Conservation (phyloP, 2,888 invertebrate species). For the Synergus laeviventris region DNA sequence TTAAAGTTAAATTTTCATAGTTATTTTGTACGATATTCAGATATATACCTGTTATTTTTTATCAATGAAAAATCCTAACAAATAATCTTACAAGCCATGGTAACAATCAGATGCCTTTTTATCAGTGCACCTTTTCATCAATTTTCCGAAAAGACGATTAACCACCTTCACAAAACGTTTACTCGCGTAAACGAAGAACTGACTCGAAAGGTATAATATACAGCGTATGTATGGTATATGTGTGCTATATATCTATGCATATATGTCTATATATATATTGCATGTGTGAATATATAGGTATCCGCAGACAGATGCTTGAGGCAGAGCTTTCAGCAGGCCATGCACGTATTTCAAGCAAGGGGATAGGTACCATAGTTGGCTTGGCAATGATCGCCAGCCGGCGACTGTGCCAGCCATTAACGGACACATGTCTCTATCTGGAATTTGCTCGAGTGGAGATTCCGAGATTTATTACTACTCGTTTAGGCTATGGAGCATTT, state of each 20-base stretch:
- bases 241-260: too few relatives aligned
- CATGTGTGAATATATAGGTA: background rate
- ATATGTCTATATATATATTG: background rate
- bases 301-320: slow-evolving; percentile 47
- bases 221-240: slow-evolving; percentile 44
- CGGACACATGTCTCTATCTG: slow-evolving; percentile 74
- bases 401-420: slow-evolving; percentile 74
- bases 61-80: background rate
- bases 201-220: slow-evolving; percentile 54
- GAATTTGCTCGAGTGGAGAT: slow-evolving; percentile 61
- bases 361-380: slow-evolving; percentile 67
- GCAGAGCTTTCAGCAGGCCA: slow-evolving; percentile 67
- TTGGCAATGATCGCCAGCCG: slow-evolving; percentile 75
- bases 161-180: slow-evolving; percentile 58
- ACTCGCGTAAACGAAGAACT: slow-evolving; percentile 56
- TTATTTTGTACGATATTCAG: too few relatives aligned
- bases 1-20: too few relatives aligned
- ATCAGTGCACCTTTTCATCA: too few relatives aligned
- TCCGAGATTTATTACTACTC: slow-evolving; percentile 62
- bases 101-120: background rate
- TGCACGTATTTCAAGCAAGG: slow-evolving; percentile 68
- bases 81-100: too few relatives aligned
- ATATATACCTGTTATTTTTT: too few relatives aligned
- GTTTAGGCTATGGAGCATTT: slow-evolving; percentile 46
- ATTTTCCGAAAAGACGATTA: background rate